phyloP scores from a whole-genome alignment of 2,797 vertebrate genomes.

The Anabacerthia variegaticeps region DNA sequence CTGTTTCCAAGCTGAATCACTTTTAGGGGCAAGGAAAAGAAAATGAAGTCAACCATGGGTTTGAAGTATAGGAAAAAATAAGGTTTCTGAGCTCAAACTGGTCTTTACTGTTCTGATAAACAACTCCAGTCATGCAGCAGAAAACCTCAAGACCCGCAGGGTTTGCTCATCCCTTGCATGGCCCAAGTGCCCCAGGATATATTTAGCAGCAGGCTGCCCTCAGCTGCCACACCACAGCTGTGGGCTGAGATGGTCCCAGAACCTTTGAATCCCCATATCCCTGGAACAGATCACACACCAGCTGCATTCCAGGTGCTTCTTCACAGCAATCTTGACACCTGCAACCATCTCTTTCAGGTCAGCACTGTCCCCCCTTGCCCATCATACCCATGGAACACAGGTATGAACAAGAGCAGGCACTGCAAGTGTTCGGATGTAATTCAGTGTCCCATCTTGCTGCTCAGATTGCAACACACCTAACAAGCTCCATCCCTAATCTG shows the following conservation, averaged over 20 bases:
- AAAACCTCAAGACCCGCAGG: conserved; percentile 16
- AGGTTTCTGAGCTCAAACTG: neutral
- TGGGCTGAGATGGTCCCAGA: neutral
- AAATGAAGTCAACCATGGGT: neutral
- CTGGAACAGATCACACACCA: neutral
- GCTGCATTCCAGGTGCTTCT: neutral
- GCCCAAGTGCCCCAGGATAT: neutral
- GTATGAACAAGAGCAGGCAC: neutral
- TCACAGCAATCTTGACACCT: neutral
- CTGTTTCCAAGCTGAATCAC: neutral
- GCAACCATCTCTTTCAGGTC: neutral
- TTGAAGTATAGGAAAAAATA: neutral
- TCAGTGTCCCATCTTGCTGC: neutral
- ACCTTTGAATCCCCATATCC: neutral
- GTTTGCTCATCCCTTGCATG: neutral
- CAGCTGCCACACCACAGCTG: neutral
- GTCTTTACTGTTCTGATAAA: neutral
- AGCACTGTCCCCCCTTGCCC: neutral
- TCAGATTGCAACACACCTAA: neutral
- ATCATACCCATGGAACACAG: neutral
- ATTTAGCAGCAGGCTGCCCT: neutral
- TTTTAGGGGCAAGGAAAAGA: neutral
- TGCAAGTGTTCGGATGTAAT: neutral
- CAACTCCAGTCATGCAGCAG: neutral
- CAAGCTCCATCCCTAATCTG: neutral